Conservation (phyloP, 1,140 invertebrate genomes). For the Neodiprion virginianus region DNA sequence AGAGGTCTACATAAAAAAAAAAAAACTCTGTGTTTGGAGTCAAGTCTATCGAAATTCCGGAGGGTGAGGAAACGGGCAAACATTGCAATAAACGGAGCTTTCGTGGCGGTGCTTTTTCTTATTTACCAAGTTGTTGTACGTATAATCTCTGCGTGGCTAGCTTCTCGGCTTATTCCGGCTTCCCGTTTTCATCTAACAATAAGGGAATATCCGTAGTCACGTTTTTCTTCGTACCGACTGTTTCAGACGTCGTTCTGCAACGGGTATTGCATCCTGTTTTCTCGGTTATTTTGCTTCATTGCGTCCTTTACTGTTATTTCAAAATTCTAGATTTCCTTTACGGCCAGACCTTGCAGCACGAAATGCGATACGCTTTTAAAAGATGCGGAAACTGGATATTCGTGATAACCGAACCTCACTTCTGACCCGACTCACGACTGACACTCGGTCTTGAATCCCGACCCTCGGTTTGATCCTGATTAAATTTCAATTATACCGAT, state of each 20-base stretch:
- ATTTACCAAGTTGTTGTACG: background rate
- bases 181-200: slow-evolving; percentile 9
- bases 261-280: background rate
- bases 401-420: no score
- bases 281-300: background rate
- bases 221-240: background rate
- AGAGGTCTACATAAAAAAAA: background rate
- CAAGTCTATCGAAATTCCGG: no score
- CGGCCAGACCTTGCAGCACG: background rate
- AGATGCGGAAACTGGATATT: no score
- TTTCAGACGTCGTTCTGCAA: background rate
- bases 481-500: no score
- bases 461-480: no score
- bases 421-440: no score
- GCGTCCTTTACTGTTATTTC: background rate
- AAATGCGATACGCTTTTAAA: background rate
- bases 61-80: no score
- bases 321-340: background rate
- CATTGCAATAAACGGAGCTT: no score
- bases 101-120: background rate
- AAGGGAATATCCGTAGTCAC: no score
- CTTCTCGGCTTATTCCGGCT: slow-evolving; percentile 43
- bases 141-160: slow-evolving; percentile 24
- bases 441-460: no score
- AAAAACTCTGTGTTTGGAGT: no score